These are phyloP conservation scores for Siphamia tubifer DNA, from an alignment of 2,113 vertebrate species.

Conservation along the genomic window DNA sequence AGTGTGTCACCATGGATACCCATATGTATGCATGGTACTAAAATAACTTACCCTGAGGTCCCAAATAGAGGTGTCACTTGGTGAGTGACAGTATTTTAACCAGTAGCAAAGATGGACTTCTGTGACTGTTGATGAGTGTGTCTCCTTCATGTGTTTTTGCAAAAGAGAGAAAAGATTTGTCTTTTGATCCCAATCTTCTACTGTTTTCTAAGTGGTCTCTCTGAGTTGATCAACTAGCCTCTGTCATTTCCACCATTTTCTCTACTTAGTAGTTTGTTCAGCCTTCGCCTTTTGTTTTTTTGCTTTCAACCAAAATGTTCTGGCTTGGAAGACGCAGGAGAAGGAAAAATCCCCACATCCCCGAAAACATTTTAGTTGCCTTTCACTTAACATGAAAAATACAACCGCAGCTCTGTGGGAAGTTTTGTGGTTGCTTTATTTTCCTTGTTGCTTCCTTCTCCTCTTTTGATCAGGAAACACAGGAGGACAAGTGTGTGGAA, in stretches of 20 bases:
- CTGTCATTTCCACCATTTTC: constrained; percentile 12
- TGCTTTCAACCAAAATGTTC: constrained; percentile 45
- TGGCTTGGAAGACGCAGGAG: constrained; percentile 39
- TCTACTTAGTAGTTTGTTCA: constrained; percentile 4
- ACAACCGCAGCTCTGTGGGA: constrained; percentile 41
- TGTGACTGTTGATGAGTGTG: neutral
- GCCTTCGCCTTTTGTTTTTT: constrained; percentile 1
- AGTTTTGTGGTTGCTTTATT: constrained; percentile 16
- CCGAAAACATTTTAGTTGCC: constrained; percentile 28
- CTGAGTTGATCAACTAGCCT: constrained; percentile 24
- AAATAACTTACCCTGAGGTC: constrained; percentile 38
- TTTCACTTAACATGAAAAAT: constrained; percentile 57
- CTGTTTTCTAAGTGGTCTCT: constrained; percentile 40
- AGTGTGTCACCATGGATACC: constrained; percentile 41
- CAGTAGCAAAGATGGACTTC: neutral
- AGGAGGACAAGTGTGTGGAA: constrained; percentile 43
- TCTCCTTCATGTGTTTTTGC: neutral
- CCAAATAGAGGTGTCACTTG: constrained; percentile 33
- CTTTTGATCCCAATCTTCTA: constrained; percentile 16
- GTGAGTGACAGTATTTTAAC: constrained; percentile 8
- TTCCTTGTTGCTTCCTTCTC: constrained; percentile 28
- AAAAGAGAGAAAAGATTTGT: neutral
- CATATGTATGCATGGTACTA: neutral
- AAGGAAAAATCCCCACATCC: constrained; percentile 47
- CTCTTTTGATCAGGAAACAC: constrained; percentile 32